Conservation (phyloP, 1,140 invertebrate genomes). For the Drosophila nasuta region DNA sequence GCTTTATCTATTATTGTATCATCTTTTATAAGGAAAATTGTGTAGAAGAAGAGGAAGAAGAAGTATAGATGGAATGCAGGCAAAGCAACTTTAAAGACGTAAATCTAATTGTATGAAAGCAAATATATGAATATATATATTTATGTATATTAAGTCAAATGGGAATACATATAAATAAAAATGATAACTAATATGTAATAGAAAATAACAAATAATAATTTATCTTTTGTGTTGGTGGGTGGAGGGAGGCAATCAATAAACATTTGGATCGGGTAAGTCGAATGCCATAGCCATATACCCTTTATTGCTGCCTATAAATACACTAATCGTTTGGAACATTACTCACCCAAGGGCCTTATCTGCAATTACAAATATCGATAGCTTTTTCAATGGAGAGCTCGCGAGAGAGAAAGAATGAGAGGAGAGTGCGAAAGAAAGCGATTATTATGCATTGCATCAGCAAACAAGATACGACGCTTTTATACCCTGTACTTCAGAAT, state of each 20-base stretch:
- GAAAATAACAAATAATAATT: background rate
- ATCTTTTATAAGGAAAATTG: constrained; percentile 67
- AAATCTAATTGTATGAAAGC: constrained; percentile 79
- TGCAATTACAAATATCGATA: constrained; percentile 24
- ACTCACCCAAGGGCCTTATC: constrained; percentile 28
- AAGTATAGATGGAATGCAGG: constrained; percentile 66
- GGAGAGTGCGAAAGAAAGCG: background rate
- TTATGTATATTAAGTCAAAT: constrained; percentile 76
- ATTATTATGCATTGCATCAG: background rate
- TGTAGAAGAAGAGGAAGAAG: constrained; percentile 46
- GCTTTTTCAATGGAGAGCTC: background rate
- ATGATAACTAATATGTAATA: constrained; percentile 74
- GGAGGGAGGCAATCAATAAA: background rate
- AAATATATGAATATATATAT: constrained; percentile 69
- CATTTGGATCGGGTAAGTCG: background rate
- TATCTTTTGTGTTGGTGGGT: no score
- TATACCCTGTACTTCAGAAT: background rate
- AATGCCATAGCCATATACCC: background rate
- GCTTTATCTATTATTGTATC: constrained; percentile 61
- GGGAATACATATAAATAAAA: constrained; percentile 78
- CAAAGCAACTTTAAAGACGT: constrained; percentile 79
- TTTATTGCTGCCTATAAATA: constrained; percentile 6
- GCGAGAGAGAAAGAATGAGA: background rate
- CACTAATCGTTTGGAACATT: constrained; percentile 15
- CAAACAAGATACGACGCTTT: background rate